Evolutionary conservation across 2,113 vertebrate genomes (phyloP).

Genomic region (Phocoena phocoena): DNA sequence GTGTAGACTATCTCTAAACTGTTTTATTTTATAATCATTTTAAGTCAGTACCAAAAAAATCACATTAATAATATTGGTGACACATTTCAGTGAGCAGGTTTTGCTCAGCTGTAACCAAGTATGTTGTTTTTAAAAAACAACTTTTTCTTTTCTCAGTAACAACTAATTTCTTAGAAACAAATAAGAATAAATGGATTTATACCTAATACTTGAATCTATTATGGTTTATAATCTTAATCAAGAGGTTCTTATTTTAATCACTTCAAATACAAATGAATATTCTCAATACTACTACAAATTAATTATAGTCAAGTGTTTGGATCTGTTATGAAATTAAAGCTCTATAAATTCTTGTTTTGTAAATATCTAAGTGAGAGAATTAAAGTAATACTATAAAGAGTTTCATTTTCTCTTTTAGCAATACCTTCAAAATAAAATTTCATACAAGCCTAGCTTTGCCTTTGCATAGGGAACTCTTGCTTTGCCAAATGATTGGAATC

Average conservation of each 20-base stretch:
- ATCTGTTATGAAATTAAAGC: constrained; percentile 19
- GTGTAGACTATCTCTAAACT: not conserved
- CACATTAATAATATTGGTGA: not conserved
- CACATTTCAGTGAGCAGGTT: not conserved
- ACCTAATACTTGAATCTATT: not conserved
- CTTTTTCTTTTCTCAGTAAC: not conserved
- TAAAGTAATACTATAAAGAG: not conserved
- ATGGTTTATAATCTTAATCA: not conserved
- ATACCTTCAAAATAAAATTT: constrained; percentile 14
- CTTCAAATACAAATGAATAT: constrained; percentile 14
- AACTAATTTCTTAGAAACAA: constrained; percentile 13
- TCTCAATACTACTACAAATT: not conserved
- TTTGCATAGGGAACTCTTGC: not conserved
- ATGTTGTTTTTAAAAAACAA: not conserved
- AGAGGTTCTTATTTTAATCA: constrained; percentile 39
- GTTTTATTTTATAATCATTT: not conserved
- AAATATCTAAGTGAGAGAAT: not conserved
- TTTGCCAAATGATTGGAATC: not conserved
- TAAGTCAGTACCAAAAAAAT: not conserved
- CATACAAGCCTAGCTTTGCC: not conserved
- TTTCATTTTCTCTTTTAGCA: not conserved
- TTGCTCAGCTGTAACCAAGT: not conserved
- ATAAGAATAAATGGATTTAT: not conserved
- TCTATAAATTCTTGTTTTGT: not conserved
- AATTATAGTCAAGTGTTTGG: not conserved